Conservation (phyloP, 1,140 invertebrate species). For the Drosophila erecta region DNA sequence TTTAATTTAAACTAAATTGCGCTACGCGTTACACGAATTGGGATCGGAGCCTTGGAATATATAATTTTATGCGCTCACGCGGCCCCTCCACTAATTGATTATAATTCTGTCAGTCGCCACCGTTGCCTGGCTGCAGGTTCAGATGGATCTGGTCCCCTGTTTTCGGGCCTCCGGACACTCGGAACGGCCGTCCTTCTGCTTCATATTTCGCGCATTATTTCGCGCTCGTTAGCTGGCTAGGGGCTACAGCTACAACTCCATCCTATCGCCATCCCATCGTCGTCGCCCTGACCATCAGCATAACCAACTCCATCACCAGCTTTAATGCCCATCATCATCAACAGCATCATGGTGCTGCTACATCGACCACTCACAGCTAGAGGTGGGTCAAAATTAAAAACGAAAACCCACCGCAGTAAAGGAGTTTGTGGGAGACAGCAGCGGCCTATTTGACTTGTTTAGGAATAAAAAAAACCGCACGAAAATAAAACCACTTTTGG, state of each 20-base stretch:
- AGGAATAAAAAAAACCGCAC: too few relatives aligned
- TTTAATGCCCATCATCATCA: slow-evolving; percentile 48
- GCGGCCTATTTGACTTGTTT: too few relatives aligned
- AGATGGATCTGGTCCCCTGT: slow-evolving; percentile 16
- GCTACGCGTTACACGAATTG: slow-evolving; percentile 47
- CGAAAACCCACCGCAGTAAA: not conserved
- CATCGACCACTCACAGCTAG: slow-evolving; percentile 14
- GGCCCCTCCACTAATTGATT: slow-evolving; percentile 82
- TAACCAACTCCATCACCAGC: slow-evolving; percentile 35
- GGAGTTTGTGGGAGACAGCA: too few relatives aligned
- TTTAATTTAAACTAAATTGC: slow-evolving; percentile 83
- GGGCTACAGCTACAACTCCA: slow-evolving; percentile 21
- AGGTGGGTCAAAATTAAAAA: slow-evolving; percentile 1
- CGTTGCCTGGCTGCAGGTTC: slow-evolving; percentile 45
- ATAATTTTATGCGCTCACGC: slow-evolving; percentile 83
- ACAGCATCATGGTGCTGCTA: slow-evolving; percentile 23
- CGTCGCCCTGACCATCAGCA: slow-evolving; percentile 26
- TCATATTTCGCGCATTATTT: slow-evolving; percentile 81
- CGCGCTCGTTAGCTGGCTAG: slow-evolving; percentile 67
- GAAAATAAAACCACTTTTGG: too few relatives aligned
- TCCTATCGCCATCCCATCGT: slow-evolving; percentile 1
- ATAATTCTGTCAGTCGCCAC: slow-evolving; percentile 84
- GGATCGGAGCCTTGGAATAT: slow-evolving; percentile 33
- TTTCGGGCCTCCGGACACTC: not conserved
- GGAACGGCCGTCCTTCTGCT: slow-evolving; percentile 44